Base-by-base conservation (phyloP, 2,797 vertebrate species). In the Enteromius paludinosus region DNA sequence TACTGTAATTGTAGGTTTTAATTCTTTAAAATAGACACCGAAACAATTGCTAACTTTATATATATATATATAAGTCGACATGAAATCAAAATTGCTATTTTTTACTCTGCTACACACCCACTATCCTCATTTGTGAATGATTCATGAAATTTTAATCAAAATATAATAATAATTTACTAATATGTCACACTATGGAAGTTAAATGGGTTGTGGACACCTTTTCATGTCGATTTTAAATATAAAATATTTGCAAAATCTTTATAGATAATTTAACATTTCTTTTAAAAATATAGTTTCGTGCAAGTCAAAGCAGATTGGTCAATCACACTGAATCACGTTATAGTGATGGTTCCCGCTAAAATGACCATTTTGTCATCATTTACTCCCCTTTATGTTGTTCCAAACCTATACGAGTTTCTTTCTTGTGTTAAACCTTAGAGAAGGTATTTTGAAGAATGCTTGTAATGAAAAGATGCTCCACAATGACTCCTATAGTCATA, bases 251-350 rank as follows among this genome's bases (percentile, higher is more conserved):
- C 69, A 12, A 12, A 71, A 68, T 12, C 5, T 43, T 69, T 15
- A 23, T 23, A 68, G 12, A 68, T 23, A 33, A 52, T 10, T 49
- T 33, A 35, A 6, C 47, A 62, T 25, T 49, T 69, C 15, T 15
- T 33, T 6, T 52, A 38, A 62, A 62, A 28, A 68, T 3, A 23
- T 23, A 11, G 2, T 38, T 61, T 5, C 20, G 9, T 5, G 14
- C 2, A 45, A 47, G 18, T 61, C 69, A n/a, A 74, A 62, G 35
- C 78, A 45, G 11, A 69, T 54, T 86, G 28, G 83, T 47, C 35
- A 47, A 71, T 83, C 65, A 77, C 43, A 81, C 47, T 43, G 3
- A 35, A 78, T 83, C 59, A 23, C 20, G 33, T 59, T 25, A 59
- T 25, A 25, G 23, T 4, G 56, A 59, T 14, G 23, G 11, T 59